Evolutionary conservation across 2,888 invertebrate species (phyloP), one percentile per base, ranked within the genome.

Genomic region (Stenodera caucasica): DNA sequence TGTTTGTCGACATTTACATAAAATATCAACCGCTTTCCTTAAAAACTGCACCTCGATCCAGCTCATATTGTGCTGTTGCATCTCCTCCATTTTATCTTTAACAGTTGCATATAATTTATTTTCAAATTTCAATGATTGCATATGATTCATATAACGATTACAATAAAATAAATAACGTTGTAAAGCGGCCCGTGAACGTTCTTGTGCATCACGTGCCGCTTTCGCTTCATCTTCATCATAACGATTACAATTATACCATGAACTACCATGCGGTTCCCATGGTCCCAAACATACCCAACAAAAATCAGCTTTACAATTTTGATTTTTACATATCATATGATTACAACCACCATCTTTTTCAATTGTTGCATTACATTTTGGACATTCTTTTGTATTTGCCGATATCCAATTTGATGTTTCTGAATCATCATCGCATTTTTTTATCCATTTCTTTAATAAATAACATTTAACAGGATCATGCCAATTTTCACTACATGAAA

Each of bases 31-130:
- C 52, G 98, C 98, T 81, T 97, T 96, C 82, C 94, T 94, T 75
- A 99, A 84, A 83, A 98, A 99, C 85, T 99, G 98, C 65, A 98
- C 98, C 87, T 99, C 99, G 75, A 99, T 99, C 98, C 98, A 99
- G 69, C 97, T 96, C 97, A 99, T 98, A 81, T 96, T 96, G 81
- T 97, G 96, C 79, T 96, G 96, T 80, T 99, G 98, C 98, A 99
- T 98, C 82, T 98, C 98, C 81, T 98, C 98, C 98, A 99, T 99
- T 85, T 98, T 98, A 80, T 92, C 91, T 81, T 97, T 95, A 60
- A 98, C 93, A 63, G 94, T 92, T 8, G 95, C 93, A 82, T 98
- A 97, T 61, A 99, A 85, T 86, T 98, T 98, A 81, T 92, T 91
- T 84, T 99, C 99, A 82, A 99, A 96, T 82, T 96, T 96, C 75